Evolutionary conservation across 2,113 vertebrate genomes (phyloP).

Genomic region (Megalops atlanticus): DNA sequence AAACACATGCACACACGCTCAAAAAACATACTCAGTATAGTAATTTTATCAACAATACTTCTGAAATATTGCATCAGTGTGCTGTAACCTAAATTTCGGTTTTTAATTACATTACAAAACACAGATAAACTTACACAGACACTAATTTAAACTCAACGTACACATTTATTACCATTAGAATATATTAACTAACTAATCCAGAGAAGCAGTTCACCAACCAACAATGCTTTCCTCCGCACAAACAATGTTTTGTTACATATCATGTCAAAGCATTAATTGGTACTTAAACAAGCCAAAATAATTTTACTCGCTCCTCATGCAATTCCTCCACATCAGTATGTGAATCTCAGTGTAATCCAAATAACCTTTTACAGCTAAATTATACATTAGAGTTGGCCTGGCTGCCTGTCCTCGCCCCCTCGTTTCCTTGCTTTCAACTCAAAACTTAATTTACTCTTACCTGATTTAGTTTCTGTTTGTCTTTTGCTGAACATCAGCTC

Average conservation of each 20-base stretch:
- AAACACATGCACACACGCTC: too few relatives aligned
- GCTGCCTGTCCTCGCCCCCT: neutral
- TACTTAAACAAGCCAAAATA: neutral
- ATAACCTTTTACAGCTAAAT: neutral
- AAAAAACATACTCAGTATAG: too few relatives aligned
- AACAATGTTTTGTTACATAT: neutral
- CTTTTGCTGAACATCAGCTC: conserved; percentile 54
- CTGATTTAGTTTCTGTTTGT: conserved; percentile 47
- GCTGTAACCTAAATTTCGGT: too few relatives aligned
- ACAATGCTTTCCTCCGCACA: neutral
- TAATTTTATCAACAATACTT: too few relatives aligned
- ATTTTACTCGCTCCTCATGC: neutral
- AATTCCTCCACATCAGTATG: neutral
- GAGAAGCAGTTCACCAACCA: neutral
- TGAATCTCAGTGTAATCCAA: neutral
- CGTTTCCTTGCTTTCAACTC: neutral
- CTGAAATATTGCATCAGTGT: too few relatives aligned
- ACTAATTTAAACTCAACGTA: neutral
- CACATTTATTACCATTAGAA: neutral
- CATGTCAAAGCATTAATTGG: neutral
- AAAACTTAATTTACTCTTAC: conserved; percentile 16
- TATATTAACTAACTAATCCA: conserved; percentile 6
- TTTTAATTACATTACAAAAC: too few relatives aligned
- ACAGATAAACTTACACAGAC: too few relatives aligned
- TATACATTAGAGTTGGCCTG: conserved; percentile 7